Evolutionary conservation across 53 echinoderm and acorn worm genomes (phyloP), one percentile per base, ranked within the genome.

Genomic region (Stichopus horrens): DNA sequence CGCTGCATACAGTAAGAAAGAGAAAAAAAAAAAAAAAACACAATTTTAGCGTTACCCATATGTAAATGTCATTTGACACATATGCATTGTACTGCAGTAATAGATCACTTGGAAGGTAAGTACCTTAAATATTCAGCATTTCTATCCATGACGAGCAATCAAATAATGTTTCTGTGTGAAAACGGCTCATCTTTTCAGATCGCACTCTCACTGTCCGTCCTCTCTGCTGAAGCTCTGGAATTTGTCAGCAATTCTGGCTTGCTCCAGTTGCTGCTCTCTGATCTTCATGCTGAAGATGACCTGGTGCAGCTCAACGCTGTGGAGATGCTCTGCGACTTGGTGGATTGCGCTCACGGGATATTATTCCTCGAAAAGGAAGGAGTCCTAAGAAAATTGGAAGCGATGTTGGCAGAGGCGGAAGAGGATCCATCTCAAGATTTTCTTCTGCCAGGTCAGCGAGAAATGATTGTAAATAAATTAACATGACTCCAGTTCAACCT

Each of bases 241-340:
- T 54, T 82, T 21, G 90, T 76, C 53, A 84, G 66, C 52, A 83
- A 88, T 57, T 88, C 92, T 8, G 91, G 91, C 22, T 58, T 96
- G 16, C 77, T 96, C 9, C 92, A 94, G 52, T 78, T 86, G 54
- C 91, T 94, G 5, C 52, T 96, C 53, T 87, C 84, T 0, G 94
- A 94, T 74, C 91, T 96, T 37, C 89, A 92, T 56, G 88, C 88
- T 4, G 94, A 94, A 7, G 96, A 96, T 71, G 89, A 88, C 37
- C 90, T 96, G 8, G 91, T 96, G 52, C 96, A 96, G 88, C 89
- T 96, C 67, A 96, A 92, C 54, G 89, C 94, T 65, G 89, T 92
- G 73, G 96, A 96, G 90, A 96, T 96, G 96, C 89, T 96, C 18
- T 78, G 89, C 68, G 83, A 88, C 22, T 76, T 96, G 21, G 91